Base-by-base conservation (phyloP, 2,797 vertebrate species). In the Characodon lateralis region DNA sequence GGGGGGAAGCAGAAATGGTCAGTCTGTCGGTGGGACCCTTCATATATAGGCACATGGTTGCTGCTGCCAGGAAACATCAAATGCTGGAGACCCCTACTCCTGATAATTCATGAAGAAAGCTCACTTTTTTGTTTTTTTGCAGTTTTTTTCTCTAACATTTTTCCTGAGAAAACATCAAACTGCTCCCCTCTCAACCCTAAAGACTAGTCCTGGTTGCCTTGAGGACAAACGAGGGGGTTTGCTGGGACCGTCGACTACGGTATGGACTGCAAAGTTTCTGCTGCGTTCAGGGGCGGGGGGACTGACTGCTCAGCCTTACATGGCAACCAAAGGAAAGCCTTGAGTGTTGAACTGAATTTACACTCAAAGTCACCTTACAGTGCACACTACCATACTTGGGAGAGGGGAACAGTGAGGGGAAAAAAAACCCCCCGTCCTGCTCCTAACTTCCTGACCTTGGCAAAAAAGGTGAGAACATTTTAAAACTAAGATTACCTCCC, bases 281-380 rank as follows among this genome's bases (percentile, higher is more conserved):
- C 93, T 89, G 85, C 88, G 85, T 89, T 90, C 86, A 84, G 89
- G 91, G 89, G 89, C 83, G 91, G 88, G 85, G 88, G 91, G 85
- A 90, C 87, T 80, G 81, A 74, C 84, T 88, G 87, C 86, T 92
- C 90, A 93, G 89, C 93, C 92, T 91, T 94, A 94, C 93, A 94
- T 94, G 92, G 94, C 90, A 91, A 92, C 88, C 92, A 91, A 89
- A 93, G 88, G 89, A 93, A 93, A 93, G 93, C 90, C 91, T 89
- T 78, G 88, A 92, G 93, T 88, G 92, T 92, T 91, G 94, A 93
- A 93, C 91, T 94, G 93, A 93, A 93, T 92, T 94, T 92, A 93
- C 89, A 90, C 93, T 95, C 94, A 96, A 95, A 95, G 94, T 95
- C 95, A 95, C 93, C 94, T 96, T 93, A 94, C 90, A 72, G 88